Base-by-base conservation (phyloP, 1,140 invertebrate genomes). In the Formica exsecta region DNA sequence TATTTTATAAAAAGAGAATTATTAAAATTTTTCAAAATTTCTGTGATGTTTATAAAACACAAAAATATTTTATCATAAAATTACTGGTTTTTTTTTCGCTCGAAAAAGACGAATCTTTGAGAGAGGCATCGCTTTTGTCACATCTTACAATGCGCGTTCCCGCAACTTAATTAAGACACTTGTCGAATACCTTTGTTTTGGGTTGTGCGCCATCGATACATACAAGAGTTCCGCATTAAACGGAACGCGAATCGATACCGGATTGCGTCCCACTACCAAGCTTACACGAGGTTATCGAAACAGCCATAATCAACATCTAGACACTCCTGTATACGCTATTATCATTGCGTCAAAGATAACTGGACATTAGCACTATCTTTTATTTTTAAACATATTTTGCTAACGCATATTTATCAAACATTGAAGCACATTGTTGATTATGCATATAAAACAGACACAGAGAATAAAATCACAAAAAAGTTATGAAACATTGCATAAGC, bases 171-270 rank as follows among this genome's bases (percentile, higher is more conserved):
- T 86, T 86, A 64, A 65, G 54, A 13, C 41, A 76, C 19, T 57
- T 71, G 19, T 22, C 36, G 16, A 57, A 44, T 32, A 11, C 9
- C n/a, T 73, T 29, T 6, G 48, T 59, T 38, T 54, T 16, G 9
- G 57, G 38, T 22, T 80, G 48, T 59, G 22, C 29, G n/a, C 9
- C n/a, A 25, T 51, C 32, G 48, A 41, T 51, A 79, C 38, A 57
- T 29, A 71, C 59, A 41, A 65, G 41, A 75, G 68, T 75, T 32
- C 57, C 38, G 57, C 44, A 66, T 65, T 81, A 68, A 51, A 16
- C 11, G 13, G 7, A 68, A 77, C 62, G 11, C 51, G 16, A 73
- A 89, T 90, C 88, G 73, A 90, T 89, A 90, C 19, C 6, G 36
- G 29, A 90, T 87, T 81, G 73, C 29, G 62, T 74, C 25, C 57